Percentiles rank a stretch among this genome's conserved stretches.
phyloP scores from a whole-genome alignment of 2,888 invertebrate genomes.

The Poecilus cupreus region DNA sequence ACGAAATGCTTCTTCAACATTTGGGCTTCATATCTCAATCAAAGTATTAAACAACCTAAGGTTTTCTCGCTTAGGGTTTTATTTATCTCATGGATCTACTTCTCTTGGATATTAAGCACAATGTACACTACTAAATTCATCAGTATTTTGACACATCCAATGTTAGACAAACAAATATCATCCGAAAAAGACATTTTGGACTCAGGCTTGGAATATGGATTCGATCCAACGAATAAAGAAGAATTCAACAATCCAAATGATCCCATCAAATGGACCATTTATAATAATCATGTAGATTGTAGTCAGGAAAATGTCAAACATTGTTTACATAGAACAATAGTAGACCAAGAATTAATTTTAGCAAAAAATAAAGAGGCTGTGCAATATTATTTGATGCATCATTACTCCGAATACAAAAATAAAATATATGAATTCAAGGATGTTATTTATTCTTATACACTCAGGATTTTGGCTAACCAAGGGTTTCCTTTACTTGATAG shows the following conservation, averaged over 20 bases:
- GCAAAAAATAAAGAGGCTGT: background rate
- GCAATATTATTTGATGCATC: background rate
- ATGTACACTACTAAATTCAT: constrained; percentile 6
- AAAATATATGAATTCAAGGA: background rate
- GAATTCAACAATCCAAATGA: constrained; percentile 22
- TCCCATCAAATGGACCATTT: constrained; percentile 9
- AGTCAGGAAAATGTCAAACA: background rate
- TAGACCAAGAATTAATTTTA: background rate
- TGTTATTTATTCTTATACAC: background rate
- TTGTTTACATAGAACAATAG: background rate
- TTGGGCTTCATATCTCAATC: background rate
- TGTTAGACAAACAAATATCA: constrained; percentile 39
- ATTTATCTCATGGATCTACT: constrained; percentile 16
- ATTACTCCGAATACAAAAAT: background rate
- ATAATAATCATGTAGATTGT: constrained; percentile 9
- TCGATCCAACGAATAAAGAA: constrained; percentile 4
- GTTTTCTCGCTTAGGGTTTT: background rate
- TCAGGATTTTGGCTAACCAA: background rate
- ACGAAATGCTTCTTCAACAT: background rate
- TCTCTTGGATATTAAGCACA: background rate
- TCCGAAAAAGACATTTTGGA: constrained; percentile 9
- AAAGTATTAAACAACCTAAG: constrained; percentile 9
- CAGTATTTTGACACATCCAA: constrained; percentile 42
- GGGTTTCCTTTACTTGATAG: background rate
- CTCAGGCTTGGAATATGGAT: constrained; percentile 25